phyloP scores from a whole-genome alignment of 1,140 invertebrate genomes.

The Delia radicum region DNA sequence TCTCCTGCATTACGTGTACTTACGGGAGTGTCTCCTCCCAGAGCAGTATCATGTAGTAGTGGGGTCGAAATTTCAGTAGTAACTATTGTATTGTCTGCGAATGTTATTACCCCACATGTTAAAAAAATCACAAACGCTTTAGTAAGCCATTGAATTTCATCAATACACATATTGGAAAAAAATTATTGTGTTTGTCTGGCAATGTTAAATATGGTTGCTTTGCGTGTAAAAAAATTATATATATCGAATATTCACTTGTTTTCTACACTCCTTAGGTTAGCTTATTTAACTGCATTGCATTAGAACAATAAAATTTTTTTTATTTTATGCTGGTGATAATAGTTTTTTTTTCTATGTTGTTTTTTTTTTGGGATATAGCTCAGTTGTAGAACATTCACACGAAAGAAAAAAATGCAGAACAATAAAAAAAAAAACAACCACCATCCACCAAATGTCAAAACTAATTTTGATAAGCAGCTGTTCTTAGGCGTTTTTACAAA shows the following conservation, averaged over 20 bases:
- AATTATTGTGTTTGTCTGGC: not conserved
- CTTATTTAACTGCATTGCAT: too few relatives aligned
- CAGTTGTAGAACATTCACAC: too few relatives aligned
- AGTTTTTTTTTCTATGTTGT: too few relatives aligned
- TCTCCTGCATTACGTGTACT: constrained; percentile 26
- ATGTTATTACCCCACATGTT: not conserved
- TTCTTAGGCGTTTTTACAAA: not conserved
- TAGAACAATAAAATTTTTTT: too few relatives aligned
- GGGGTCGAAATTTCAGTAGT: not conserved
- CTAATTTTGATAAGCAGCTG: not conserved
- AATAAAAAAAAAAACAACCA: constrained; percentile 7
- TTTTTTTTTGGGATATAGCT: too few relatives aligned
- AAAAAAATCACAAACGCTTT: not conserved
- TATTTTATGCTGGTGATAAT: too few relatives aligned
- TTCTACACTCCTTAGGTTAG: too few relatives aligned
- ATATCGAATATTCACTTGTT: too few relatives aligned
- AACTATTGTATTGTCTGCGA: not conserved
- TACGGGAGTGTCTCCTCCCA: not conserved
- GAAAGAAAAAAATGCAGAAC: not conserved
- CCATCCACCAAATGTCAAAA: not conserved
- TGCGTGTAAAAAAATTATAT: too few relatives aligned
- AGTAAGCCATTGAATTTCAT: not conserved
- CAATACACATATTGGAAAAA: not conserved
- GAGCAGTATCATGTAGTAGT: not conserved
- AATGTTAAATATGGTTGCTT: too few relatives aligned